Evolutionary conservation across 2,113 vertebrate genomes (phyloP).

Genomic region (Coryphaenoides rupestris): DNA sequence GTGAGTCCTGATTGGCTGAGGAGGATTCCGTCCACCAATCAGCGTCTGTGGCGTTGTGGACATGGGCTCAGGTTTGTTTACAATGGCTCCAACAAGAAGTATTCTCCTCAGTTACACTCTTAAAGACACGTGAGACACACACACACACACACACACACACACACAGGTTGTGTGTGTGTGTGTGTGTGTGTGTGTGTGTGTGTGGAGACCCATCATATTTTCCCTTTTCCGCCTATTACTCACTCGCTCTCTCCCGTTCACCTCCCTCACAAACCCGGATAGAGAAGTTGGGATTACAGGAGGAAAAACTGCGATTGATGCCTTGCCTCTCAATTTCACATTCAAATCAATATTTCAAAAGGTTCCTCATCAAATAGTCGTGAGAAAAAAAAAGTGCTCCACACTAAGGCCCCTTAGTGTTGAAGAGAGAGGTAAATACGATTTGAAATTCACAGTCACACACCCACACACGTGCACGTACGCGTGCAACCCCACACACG

Average conservation of each 20-base stretch:
- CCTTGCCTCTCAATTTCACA: slow-evolving; percentile 55
- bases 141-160: not conserved
- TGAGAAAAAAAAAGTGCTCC: slow-evolving; percentile 39
- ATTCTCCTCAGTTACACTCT: slow-evolving; percentile 30
- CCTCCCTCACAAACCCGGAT: slow-evolving; percentile 23
- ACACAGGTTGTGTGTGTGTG: not conserved
- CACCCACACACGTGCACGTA: too few relatives aligned
- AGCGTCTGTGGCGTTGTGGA: slow-evolving; percentile 53
- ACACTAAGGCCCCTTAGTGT: slow-evolving; percentile 46
- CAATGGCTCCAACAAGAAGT: slow-evolving; percentile 38
- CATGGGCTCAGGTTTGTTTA: slow-evolving; percentile 53
- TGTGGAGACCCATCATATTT: not conserved
- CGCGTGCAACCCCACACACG: too few relatives aligned
- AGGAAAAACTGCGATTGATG: slow-evolving; percentile 47
- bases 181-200: not conserved
- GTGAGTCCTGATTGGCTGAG: too few relatives aligned
- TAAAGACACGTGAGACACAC: slow-evolving; percentile 2
- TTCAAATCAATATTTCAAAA: slow-evolving; percentile 66
- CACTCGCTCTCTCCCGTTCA: not conserved
- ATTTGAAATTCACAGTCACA: slow-evolving; percentile 45
- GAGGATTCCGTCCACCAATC: slow-evolving; percentile 28
- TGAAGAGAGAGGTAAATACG: slow-evolving; percentile 49
- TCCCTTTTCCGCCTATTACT: not conserved
- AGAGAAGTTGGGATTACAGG: slow-evolving; percentile 49
- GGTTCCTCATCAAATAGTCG: slow-evolving; percentile 61